Conservation (phyloP, 2,888 invertebrate genomes). For the Miltochrista miniata region DNA sequence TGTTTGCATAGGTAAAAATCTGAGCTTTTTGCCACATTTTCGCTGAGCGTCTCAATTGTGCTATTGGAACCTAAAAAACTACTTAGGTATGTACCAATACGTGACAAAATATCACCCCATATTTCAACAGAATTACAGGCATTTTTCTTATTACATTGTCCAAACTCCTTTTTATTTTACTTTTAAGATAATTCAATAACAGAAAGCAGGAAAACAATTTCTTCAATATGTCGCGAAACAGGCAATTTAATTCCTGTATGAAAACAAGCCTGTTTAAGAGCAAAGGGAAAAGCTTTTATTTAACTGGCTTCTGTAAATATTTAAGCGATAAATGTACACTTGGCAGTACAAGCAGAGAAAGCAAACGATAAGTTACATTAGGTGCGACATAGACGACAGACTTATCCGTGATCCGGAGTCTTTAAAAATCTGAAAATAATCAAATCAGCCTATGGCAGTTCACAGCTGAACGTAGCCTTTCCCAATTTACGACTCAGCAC, state of each 20-base stretch:
- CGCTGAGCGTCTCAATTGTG: too few species aligned
- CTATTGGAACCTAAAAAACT: too few species aligned
- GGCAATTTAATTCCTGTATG: not conserved
- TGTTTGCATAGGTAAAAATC: too few species aligned
- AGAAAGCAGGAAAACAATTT: not conserved
- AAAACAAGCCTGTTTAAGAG: slow-evolving; percentile 13
- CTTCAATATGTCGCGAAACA: not conserved
- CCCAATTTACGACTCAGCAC: too few species aligned
- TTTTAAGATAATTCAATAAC: not conserved
- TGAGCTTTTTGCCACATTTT: too few species aligned
- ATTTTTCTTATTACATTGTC: not conserved
- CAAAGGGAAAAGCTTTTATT: slow-evolving; percentile 26
- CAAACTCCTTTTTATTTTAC: not conserved
- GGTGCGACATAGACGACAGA: too few species aligned
- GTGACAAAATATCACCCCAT: too few species aligned
- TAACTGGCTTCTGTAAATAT: not conserved
- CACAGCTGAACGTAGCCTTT: too few species aligned
- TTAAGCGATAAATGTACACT: not conserved
- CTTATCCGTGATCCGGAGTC: too few species aligned
- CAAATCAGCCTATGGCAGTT: too few species aligned
- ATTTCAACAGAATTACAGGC: not conserved
- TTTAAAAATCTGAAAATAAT: too few species aligned
- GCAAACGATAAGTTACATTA: not conserved
- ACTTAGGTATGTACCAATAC: too few species aligned
- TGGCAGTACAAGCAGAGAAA: not conserved